phyloP scores from a whole-genome alignment of 2,797 vertebrate species.

The Dallia pectoralis region DNA sequence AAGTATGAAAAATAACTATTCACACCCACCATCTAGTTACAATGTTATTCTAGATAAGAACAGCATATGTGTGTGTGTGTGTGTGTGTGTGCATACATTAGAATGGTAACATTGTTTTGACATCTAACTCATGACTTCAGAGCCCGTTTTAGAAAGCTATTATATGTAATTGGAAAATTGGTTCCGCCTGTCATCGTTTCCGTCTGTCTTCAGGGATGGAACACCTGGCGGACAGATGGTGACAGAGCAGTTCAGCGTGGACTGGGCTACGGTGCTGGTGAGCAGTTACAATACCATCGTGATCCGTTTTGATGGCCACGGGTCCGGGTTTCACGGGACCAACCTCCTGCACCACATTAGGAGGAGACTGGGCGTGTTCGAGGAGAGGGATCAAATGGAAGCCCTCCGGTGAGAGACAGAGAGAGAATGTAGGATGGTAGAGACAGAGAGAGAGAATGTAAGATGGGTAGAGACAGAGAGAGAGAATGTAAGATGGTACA shows the following conservation, averaged over 20 bases:
- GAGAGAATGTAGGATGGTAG: not conserved
- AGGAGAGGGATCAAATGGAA: slow-evolving; percentile 89
- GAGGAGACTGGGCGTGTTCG: slow-evolving; percentile 80
- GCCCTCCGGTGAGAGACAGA: slow-evolving; percentile 80
- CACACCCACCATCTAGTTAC: not conserved
- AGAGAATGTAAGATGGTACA: not conserved
- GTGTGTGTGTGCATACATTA: not conserved
- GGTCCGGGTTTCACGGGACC: slow-evolving; percentile 94
- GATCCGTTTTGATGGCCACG: slow-evolving; percentile 88
- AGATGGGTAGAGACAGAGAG: not conserved
- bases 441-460: not conserved
- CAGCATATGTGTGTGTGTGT: no score
- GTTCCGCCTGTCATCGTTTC: not conserved
- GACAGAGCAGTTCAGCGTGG: slow-evolving; percentile 86
- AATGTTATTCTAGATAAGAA: not conserved
- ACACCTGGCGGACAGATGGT: slow-evolving; percentile 91
- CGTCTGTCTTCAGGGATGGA: slow-evolving; percentile 78
- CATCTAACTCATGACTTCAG: not conserved
- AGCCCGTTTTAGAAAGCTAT: not conserved
- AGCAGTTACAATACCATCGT: slow-evolving; percentile 88
- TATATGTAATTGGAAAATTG: not conserved
- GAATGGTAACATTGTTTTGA: not conserved
- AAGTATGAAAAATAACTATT: slow-evolving; percentile 66
- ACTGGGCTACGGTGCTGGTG: slow-evolving; percentile 91
- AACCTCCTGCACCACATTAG: slow-evolving; percentile 88